Base-by-base conservation (phyloP, 2,888 invertebrate genomes). In the Horisme vitalbata region DNA sequence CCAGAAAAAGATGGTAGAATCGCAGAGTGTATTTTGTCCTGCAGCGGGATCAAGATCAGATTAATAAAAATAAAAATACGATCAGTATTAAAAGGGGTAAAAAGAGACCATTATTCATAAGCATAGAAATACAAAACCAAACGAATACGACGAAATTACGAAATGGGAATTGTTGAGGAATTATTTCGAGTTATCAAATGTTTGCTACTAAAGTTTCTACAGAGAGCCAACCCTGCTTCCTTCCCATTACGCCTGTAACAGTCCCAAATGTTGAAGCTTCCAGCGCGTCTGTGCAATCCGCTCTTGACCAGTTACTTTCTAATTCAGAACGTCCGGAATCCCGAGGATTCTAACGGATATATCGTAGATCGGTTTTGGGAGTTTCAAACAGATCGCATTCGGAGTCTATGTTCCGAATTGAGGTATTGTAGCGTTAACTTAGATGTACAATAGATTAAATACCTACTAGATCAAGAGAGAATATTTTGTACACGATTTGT, bases 221-320 rank as follows among this genome's bases (percentile, higher is more conserved):
- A 26, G 24, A 6, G 41, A 21, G 26, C n/a, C 53, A 53, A 12
- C 58, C 55, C 51, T 55, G 12, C 51, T 56, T 37, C 53, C 45
- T 51, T 43, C 55, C 63, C 59, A 67, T 67, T 63, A 64, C 56
- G 59, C 39, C 52, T 54, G 65, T 67, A 67, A 68, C 63, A 50
- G 59, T 60, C 60, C 47, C 56, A 57, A 63, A 57, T 57, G 54
- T 55, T 47, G 52, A 48, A 61, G 59, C 61, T 58, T 49, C 62
- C 60, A 56, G 57, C 61, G 55, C 57, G 57, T 56, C 59, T 59
- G 59, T 48, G 57, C 59, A 55, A 57, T 43, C 53, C 51, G 52
- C 61, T 62, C 67, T 68, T 63, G 64, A 63, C 61, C 65, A 69
- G 65, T 63, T 69, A 75, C 75, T 71, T 73, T 71, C 66, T 68